Base-by-base conservation (phyloP, 1,140 invertebrate species). In the Mycetomoellerius zeteki region DNA sequence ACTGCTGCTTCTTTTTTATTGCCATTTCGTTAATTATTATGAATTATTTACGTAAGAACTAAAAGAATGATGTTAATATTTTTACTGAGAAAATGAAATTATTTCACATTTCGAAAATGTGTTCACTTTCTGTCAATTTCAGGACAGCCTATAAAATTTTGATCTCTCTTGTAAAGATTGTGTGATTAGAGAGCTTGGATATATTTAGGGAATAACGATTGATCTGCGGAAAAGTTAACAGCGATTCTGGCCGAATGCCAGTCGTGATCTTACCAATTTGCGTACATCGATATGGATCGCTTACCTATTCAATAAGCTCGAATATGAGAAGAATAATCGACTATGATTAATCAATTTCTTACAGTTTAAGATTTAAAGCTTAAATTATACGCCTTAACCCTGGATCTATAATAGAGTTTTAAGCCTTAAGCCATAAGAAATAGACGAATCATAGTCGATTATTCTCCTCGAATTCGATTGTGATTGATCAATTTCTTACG, bases 231-330 rank as follows among this genome's bases (percentile, higher is more conserved):
- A 77, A 86, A 86, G 54, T 86, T 33, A 78, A 72, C 58, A 33
- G 69, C 73, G 56, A 85, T 50, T 80, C 56, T 87, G 89, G 89
- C 88, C 37, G 8, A 54, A 64, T 3, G 88, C 88, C 88, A 89
- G 43, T 85, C 73, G 19, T 78, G 88, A 89, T 89, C 64, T 89
- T 85, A 80, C 78, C 85, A 87, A 87, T 72, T 56, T 73, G 84
- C 87, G 73, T 27, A 85, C 73, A 78, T 80, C 72, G n/a, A 27
- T 78, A 78, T 77, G 62, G 62, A 67, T 78, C 30, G 21, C 27
- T 85, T 86, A 73, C 50, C 65, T 88, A 60, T 67, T 62, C 71
- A 56, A 77, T 19, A 21, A 67, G 37, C 62, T 43, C 8, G 8
- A 43, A 43, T 43, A 43, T 43, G 10, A 43, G 8, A 2, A 43